Base-by-base conservation (phyloP, 2,797 vertebrate genomes). In the Macrochelys suwanniensis region DNA sequence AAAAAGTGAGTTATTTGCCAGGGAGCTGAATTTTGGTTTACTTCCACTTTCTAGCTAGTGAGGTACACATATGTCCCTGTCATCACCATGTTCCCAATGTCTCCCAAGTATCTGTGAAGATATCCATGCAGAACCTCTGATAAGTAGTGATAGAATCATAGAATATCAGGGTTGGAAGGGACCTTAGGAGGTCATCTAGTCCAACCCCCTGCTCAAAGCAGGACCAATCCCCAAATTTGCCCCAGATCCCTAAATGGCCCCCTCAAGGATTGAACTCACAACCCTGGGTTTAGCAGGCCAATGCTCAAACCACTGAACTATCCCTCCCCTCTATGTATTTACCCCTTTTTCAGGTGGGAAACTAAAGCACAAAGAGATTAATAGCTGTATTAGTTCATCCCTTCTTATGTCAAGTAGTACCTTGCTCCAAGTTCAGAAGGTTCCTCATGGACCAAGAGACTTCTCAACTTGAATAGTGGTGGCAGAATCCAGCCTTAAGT, bases 1-100 rank as follows among this genome's bases (percentile, higher is more conserved):
- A 0, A 90, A 77, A 89, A 74, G 26, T 42, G 56, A 95, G 81
- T 83, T 16, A 89, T 88, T 92, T 92, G 94, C 59, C 49, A 78
- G 83, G 92, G 90, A 92, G 78, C 2, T 1, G 49, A 16, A 68
- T 89, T 94, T 90, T 86, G 3, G 47, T 89, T 84, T 7, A 90
- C 76, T 89, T 50, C 26, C 93, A 26, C 61, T 89, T 96, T 91
- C 45, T 28, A 71, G 11, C 5, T 87, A 57, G 77, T 23, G 11
- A 37, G 33, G 11, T 79, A 51, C 7, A 89, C 93, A 15, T 7
- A 59, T 28, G 59, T 61, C 6, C 28, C 28, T 31, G 15, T 31
- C 59, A 61, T 31, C 59, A 61, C 59, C 6, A 7, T n/a, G 28
- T 61, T 61, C 59, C 59, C 19, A 68, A n/a, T 68, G 65, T n/a